Conservation (phyloP, 2,797 vertebrate genomes). For the Bradypus variegatus region DNA sequence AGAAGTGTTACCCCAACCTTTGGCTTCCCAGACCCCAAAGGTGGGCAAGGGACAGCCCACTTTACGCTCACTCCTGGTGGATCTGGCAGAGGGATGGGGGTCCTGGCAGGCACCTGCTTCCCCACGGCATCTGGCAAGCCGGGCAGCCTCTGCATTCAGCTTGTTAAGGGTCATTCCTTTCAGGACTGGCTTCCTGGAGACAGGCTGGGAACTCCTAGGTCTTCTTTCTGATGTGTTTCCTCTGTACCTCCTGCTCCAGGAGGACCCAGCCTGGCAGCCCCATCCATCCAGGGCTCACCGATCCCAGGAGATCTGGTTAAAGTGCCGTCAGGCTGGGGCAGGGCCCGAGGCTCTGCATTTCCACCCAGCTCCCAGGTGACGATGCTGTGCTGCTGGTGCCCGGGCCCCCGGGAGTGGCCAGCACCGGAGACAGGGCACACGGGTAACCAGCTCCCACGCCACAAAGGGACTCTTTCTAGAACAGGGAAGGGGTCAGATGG, state of each 20-base stretch:
- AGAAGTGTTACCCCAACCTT: not conserved
- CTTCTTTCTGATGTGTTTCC: not conserved
- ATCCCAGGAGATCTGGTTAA: not conserved
- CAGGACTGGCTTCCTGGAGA: not conserved
- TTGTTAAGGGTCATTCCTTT: not conserved
- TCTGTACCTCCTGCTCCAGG: no score
- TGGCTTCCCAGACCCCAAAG: not conserved
- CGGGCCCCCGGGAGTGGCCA: not conserved
- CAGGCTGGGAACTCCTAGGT: not conserved
- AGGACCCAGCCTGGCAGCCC: not conserved
- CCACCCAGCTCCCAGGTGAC: not conserved
- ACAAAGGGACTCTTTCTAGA: not conserved
- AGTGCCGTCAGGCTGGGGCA: no score
- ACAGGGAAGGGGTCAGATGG: not conserved
- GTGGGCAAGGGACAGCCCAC: not conserved
- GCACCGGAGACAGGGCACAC: rapidly evolving
- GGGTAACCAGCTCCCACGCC: not conserved
- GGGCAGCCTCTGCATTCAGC: not conserved
- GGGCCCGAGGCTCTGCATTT: not conserved
- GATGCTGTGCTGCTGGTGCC: not conserved
- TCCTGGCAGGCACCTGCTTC: not conserved
- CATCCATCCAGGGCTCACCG: rapidly evolving
- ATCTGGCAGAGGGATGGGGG: not conserved
- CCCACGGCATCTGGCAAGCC: not conserved
- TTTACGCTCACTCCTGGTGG: not conserved